Conservation (phyloP, 2,113 vertebrate species). For the Erythrocebus patas region DNA sequence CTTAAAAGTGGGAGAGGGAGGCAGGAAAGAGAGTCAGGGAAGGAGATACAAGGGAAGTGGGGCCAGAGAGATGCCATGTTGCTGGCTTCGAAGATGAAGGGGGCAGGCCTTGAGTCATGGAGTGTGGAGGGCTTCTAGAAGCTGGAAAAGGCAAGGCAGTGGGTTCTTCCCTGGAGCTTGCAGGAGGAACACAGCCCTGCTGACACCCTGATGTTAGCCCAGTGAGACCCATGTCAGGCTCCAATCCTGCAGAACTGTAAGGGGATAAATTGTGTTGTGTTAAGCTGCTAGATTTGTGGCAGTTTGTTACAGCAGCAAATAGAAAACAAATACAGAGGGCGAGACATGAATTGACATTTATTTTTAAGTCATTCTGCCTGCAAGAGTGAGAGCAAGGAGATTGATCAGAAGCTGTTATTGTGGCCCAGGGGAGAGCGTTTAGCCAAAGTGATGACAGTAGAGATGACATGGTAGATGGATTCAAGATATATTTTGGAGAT, state of each 20-base stretch:
- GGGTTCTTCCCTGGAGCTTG: neutral
- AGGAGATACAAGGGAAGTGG: neutral
- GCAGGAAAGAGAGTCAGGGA: neutral
- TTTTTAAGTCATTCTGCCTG: neutral
- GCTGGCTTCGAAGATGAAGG: neutral
- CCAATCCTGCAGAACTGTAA: neutral
- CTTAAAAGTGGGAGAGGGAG: neutral
- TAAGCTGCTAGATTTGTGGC: neutral
- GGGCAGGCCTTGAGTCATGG: neutral
- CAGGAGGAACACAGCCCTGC: neutral
- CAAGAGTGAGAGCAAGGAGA: neutral
- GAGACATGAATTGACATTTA: neutral
- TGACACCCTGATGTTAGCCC: neutral
- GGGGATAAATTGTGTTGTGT: neutral
- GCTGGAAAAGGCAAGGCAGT: too few species aligned
- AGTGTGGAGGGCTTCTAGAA: too few species aligned
- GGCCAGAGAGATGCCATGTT: neutral
- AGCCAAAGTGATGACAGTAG: neutral
- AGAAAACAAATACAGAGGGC: neutral
- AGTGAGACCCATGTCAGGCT: neutral
- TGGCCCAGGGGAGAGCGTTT: neutral
- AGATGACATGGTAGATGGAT: neutral
- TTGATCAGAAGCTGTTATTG: neutral
- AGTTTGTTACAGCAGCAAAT: neutral
- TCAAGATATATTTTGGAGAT: neutral